A percentile compares a stretch with the other conserved stretches of the same genome.
Evolutionary conservation across 2,797 vertebrate genomes (phyloP).

Genomic region (Sebastes vulpes): DNA sequence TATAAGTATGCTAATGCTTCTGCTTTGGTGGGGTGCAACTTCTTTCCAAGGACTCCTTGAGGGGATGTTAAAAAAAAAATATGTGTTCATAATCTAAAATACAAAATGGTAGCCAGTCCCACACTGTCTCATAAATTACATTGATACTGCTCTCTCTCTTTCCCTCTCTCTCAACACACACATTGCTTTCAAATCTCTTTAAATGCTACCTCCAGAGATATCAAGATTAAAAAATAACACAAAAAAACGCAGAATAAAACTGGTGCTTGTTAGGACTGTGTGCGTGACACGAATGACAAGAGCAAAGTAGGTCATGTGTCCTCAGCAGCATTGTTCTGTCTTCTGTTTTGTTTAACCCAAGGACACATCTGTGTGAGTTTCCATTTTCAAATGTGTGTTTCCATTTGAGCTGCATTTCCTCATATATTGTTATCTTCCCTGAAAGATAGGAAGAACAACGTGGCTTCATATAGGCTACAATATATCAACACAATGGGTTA

Average conservation of each 20-base stretch:
- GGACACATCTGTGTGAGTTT: constrained; percentile 11
- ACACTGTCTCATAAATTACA: constrained; percentile 36
- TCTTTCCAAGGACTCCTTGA: constrained; percentile 57
- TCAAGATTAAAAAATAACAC: background rate
- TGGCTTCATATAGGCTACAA: background rate
- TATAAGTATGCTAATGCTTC: constrained; percentile 62
- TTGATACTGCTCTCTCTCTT: background rate
- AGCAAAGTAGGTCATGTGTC: constrained; percentile 27
- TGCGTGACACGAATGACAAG: background rate
- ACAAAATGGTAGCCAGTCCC: constrained; percentile 26
- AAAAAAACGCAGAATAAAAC: background rate
- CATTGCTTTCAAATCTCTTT: background rate
- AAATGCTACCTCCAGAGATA: background rate
- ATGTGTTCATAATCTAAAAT: constrained; percentile 52
- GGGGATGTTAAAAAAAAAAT: constrained; percentile 36
- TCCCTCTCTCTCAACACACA: background rate
- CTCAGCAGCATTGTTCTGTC: constrained; percentile 1
- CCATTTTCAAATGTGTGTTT: background rate
- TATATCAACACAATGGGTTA: background rate
- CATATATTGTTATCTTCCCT: background rate
- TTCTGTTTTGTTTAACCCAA: constrained; percentile 11
- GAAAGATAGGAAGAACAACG: background rate
- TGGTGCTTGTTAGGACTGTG: background rate
- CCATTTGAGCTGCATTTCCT: background rate
- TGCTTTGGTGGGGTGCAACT: constrained; percentile 35